phyloP scores from a whole-genome alignment of 2,888 invertebrate species.

The Patella ulyssiponensis region DNA sequence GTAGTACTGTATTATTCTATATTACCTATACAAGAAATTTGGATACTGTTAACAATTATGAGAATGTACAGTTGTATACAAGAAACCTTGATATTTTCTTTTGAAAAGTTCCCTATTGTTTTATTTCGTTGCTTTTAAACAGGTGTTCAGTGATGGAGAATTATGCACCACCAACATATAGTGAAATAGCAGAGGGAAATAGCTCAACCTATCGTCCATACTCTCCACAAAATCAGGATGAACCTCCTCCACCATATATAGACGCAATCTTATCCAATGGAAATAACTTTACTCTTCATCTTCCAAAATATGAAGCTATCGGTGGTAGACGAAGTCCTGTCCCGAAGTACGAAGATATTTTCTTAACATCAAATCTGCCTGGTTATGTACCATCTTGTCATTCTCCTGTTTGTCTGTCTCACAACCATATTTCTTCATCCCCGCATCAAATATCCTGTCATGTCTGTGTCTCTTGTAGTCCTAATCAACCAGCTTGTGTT shows the following conservation, averaged over 20 bases:
- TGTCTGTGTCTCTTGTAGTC: neutral
- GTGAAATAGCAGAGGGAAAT: conserved; percentile 39
- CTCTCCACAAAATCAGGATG: conserved; percentile 34
- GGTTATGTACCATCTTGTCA: neutral
- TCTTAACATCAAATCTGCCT: neutral
- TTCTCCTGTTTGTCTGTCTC: neutral
- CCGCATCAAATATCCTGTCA: neutral
- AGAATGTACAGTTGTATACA: too few relatives aligned
- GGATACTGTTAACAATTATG: too few relatives aligned
- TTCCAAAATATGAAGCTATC: neutral
- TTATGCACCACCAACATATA: conserved; percentile 48
- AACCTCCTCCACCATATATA: conserved; percentile 45
- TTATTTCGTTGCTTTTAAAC: conserved; percentile 4
- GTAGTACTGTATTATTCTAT: too few relatives aligned
- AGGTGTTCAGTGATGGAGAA: conserved; percentile 31
- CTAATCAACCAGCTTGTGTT: neutral
- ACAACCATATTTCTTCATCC: neutral
- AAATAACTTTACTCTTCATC: neutral
- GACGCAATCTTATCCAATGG: conserved; percentile 31
- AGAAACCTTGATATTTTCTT: too few relatives aligned
- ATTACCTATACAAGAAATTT: too few relatives aligned
- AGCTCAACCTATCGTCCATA: conserved; percentile 31
- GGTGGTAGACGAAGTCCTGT: conserved; percentile 7
- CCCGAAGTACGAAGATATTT: conserved; percentile 1
- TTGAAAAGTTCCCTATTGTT: too few relatives aligned